These are phyloP conservation scores for Peromyscus melanophrys DNA, from an alignment of 2,797 vertebrate genomes.

Conservation along the genomic window DNA sequence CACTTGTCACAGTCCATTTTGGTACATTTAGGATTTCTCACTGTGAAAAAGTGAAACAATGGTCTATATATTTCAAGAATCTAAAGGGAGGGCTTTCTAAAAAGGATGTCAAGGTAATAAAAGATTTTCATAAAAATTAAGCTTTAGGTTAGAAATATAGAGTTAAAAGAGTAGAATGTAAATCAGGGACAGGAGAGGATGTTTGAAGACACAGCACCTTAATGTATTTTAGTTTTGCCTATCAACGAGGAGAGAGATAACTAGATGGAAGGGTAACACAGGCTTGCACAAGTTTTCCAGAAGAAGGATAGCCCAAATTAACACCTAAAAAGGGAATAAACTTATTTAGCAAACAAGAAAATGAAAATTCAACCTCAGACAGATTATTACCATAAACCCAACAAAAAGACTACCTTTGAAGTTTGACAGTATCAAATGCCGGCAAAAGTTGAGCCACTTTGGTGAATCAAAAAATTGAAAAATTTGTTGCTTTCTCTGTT, in stretches of 20 bases:
- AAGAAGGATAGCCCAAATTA: constrained; percentile 23
- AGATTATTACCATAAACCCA: not conserved
- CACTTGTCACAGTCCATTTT: constrained; percentile 6
- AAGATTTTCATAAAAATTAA: constrained; percentile 17
- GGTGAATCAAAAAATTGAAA: not conserved
- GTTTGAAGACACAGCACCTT: not conserved
- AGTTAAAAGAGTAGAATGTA: not conserved
- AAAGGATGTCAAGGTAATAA: not conserved
- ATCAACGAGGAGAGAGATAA: not conserved
- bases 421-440: not conserved
- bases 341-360: not conserved
- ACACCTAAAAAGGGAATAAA: not conserved
- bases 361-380: not conserved
- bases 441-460: not conserved
- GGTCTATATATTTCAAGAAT: not conserved
- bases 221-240: not conserved
- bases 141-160: not conserved
- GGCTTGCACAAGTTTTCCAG: not conserved
- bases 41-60: not conserved
- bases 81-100: not conserved
- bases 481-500: not conserved
- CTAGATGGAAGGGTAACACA: not conserved
- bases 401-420: constrained; percentile 11
- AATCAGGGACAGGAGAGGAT: not conserved
- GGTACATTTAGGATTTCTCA: constrained; percentile 6